Conservation (phyloP, 1,140 invertebrate species). For the Lutraria rhynchaena region DNA sequence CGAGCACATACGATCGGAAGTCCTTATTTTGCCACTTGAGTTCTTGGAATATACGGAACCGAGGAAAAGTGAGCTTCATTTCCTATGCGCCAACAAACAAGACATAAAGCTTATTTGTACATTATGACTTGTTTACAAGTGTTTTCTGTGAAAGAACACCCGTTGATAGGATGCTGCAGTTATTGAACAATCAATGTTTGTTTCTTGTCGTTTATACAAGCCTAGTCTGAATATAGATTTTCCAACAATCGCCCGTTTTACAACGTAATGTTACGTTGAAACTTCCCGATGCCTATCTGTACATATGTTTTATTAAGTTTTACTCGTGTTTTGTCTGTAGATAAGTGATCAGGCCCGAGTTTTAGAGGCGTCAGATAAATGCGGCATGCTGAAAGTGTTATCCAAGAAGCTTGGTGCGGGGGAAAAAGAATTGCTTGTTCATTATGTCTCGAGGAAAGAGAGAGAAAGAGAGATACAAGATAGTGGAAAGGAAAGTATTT, state of each 20-base stretch:
- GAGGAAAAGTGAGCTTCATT: slow-evolving; percentile 17
- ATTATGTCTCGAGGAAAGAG: slow-evolving; percentile 28
- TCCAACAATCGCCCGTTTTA: slow-evolving; percentile 47
- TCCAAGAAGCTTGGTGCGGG: slow-evolving; percentile 14
- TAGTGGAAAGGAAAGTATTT: slow-evolving; percentile 3
- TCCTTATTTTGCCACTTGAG: slow-evolving; percentile 16
- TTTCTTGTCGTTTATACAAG: slow-evolving; percentile 14
- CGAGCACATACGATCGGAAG: slow-evolving; percentile 17
- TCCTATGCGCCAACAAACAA: slow-evolving; percentile 20
- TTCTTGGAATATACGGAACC: slow-evolving; percentile 4
- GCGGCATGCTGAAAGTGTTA: slow-evolving; percentile 19
- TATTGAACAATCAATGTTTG: slow-evolving; percentile 31
- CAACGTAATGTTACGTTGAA: slow-evolving; percentile 41
- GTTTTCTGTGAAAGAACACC: neutral
- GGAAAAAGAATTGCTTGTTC: slow-evolving; percentile 13
- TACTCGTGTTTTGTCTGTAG: slow-evolving; percentile 50
- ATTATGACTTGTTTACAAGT: slow-evolving; percentile 34
- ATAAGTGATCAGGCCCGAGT: slow-evolving; percentile 22
- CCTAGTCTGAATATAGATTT: slow-evolving; percentile 26
- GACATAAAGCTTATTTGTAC: slow-evolving; percentile 45
- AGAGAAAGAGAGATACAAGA: slow-evolving; percentile 19
- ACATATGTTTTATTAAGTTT: slow-evolving; percentile 61
- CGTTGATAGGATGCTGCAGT: neutral
- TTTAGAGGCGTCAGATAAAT: slow-evolving; percentile 36
- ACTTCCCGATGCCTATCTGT: slow-evolving; percentile 48